These are phyloP conservation scores for Bettongia penicillata DNA, from an alignment of 2,113 vertebrate species.

Conservation along the genomic window DNA sequence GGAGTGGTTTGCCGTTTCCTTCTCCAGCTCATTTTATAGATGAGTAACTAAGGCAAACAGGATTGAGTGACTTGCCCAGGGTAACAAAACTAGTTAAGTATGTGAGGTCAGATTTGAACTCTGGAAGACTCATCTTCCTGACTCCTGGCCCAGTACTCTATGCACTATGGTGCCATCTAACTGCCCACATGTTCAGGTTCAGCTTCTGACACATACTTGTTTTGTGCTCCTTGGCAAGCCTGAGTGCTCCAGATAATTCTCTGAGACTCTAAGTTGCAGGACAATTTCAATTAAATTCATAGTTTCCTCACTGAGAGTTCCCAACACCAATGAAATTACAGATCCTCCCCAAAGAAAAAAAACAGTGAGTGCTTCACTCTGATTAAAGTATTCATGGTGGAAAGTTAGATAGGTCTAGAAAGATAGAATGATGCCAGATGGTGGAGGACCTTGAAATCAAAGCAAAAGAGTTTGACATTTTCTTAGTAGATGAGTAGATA, in stretches of 20 bases:
- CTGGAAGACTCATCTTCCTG: no score
- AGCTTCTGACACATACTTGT: not conserved
- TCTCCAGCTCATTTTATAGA: no score
- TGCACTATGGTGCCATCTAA: no score
- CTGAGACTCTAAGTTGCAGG: no score
- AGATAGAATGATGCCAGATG: not conserved
- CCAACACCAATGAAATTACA: not conserved
- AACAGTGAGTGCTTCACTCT: not conserved
- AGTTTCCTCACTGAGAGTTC: not conserved
- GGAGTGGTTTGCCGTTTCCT: no score
- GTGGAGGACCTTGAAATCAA: not conserved
- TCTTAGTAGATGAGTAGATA: not conserved
- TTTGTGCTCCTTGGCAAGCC: not conserved
- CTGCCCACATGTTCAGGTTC: not conserved
- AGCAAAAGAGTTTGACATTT: not conserved
- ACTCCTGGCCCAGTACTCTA: no score
- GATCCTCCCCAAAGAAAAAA: not conserved
- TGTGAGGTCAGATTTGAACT: no score
- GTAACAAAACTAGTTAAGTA: no score
- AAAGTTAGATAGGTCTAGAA: not conserved
- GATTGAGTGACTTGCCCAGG: no score
- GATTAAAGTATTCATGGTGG: not conserved
- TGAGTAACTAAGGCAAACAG: no score
- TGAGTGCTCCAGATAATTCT: not conserved
- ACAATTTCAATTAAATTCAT: not conserved